Base-by-base conservation (phyloP, 2,797 vertebrate genomes). In the Antrozous pallidus region DNA sequence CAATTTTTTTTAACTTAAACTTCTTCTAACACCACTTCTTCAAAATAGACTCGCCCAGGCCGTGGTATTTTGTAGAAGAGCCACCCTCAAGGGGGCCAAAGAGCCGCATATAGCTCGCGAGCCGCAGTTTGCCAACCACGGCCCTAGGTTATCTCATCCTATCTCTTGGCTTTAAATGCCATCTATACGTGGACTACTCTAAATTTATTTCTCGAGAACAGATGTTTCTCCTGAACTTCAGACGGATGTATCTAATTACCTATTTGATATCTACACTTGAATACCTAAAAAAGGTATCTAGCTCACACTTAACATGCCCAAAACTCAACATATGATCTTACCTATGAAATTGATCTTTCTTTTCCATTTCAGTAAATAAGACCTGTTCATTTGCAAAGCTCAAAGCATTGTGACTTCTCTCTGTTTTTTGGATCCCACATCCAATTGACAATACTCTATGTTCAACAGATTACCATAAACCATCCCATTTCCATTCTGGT, bases 101-200 rank as follows among this genome's bases (percentile, higher is more conserved):
- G n/a, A n/a, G n/a, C n/a, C n/a, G n/a, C n/a, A n/a, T n/a, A n/a
- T n/a, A n/a, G n/a, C n/a, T n/a, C n/a, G n/a, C n/a, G n/a, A n/a
- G n/a, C n/a, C n/a, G n/a, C n/a, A n/a, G n/a, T n/a, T n/a, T n/a
- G n/a, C n/a, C n/a, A n/a, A n/a, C n/a, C n/a, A n/a, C n/a, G n/a
- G n/a, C 42, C 47, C 49, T 86, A 83, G 36, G 49, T 78, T 63
- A 87, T 31, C n/a, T 77, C 61, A 49, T 77, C 49, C 51, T 83
- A 77, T 38, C 49, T 94, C 40, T 65, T 92, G 54, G 33, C 22
- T 78, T 92, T 89, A 90, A 94, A 90, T 75, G 54, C 14, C 33
- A 90, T 17, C 73, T 42, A 69, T 11, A 79, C 12, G 61, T 31
- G 31, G 33, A 54, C n/a, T n/a, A 77, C 3, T 56, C 42, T 86